Evolutionary conservation across 2,797 vertebrate species (phyloP), one percentile per base, ranked within the genome.

Genomic region (Netta rufina): DNA sequence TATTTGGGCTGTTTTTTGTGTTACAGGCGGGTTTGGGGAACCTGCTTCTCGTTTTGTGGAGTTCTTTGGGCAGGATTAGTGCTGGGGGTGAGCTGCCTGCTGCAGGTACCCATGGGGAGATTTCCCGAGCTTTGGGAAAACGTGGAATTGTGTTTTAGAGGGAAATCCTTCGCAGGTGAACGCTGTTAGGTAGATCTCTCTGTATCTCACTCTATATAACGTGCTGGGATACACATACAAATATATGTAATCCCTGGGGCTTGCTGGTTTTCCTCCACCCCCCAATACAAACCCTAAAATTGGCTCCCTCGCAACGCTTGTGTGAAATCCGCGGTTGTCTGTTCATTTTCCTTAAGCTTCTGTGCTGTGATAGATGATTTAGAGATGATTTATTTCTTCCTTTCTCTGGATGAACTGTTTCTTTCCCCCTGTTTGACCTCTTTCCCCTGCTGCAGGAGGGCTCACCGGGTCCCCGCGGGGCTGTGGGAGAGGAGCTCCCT

Each of bases 1-100:
- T 87, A 58, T 90, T 94, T 87, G 79, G 78, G 53, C 91, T 78
- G n/a, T 39, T 5, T 79, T 79, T 94, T 57, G 28, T 53, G 58
- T 21, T 43, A 47, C 57, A 74, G 67, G 27, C 12, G 49, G 66
- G 78, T 73, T 93, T 86, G 47, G 88, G 70, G 74, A 82, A 65
- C n/a, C 45, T 45, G 8, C 17, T 66, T 43, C 64, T 91, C 10
- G 4, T 86, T 95, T 79, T 76, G 30, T 91, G 67, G 57, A 73
- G 15, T 65, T 67, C 53, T 72, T 91, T n/a, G 53, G 67, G 14
- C 39, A 28, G 51, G 38, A 8, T 83, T 67, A 39, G 20, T 17
- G 11, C 8, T 90, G 73, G 60, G 8, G 75, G 76, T 60, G n/a
- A 66, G 11, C 78, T 51, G 20, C 58, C 51, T 76, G 3, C 53